Evolutionary conservation across 2,888 invertebrate species (phyloP), one percentile per base, ranked within the genome.

Genomic region (Patella caerulea): DNA sequence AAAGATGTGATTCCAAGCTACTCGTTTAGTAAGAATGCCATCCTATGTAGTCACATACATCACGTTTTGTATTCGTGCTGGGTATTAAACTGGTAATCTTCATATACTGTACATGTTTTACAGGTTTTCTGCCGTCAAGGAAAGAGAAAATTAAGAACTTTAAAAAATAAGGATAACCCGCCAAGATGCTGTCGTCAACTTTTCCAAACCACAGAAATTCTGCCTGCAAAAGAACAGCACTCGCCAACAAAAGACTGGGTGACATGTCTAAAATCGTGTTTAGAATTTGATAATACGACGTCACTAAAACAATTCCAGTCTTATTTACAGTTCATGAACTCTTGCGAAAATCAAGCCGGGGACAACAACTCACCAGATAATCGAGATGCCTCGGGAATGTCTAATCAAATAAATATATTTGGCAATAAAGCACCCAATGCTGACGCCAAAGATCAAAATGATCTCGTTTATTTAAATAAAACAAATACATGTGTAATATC

Each of bases 231-330:
- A 19, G 65, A 65, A 5, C 3, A 9, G 12, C 19, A 9, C 3
- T 12, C 2, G 24, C 24, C 65, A 12, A 65, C 11, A 9, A 65
- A 65, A 14, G 65, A 65, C 65, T 65, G 65, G 65, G 15, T 65
- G 15, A 24, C 65, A 14, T 65, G 65, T 24, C 65, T 24, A 19
- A 65, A 65, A 65, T 65, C 65, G 4, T 65, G 65, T 65, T 14
- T 65, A 65, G 65, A 65, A 19, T 65, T 65, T 65, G 65, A 24
- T 65, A 65, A 65, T 24, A 65, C 65, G 65, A 65, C 65, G 12
- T 65, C 65, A 24, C 24, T 65, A 9, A 65, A 9, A 12, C 19
- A 65, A 24, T 65, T 65, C 24, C 65, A 65, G 15, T 65, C 65
- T 24, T 65, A 65, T 65, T 24, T 65, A 11, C 19, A 65, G 12